Conservation (phyloP, 53 echinoderm and acorn worm species). For the Apostichopus leukothele region DNA sequence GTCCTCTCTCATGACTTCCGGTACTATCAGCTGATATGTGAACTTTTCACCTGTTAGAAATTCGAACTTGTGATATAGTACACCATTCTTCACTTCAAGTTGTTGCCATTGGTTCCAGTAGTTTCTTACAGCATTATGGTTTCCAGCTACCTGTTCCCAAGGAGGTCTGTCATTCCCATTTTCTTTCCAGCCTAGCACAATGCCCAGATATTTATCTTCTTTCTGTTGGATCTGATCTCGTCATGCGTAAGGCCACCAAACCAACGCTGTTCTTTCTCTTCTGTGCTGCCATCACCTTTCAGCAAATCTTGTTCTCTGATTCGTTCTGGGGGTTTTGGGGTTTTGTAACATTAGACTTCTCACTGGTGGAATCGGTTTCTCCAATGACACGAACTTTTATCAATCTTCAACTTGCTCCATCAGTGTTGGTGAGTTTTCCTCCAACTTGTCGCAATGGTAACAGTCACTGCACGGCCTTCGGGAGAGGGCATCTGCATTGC, state of each 20-base stretch:
- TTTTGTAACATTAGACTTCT: too few relatives aligned
- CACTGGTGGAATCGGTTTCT: too few relatives aligned
- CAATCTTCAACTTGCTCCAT: too few relatives aligned
- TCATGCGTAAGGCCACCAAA: too few relatives aligned
- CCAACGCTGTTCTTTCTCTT: neutral
- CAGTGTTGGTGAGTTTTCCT: too few relatives aligned
- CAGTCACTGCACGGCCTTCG: too few relatives aligned
- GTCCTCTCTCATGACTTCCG: neutral
- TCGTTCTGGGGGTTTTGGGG: too few relatives aligned
- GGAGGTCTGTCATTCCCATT: neutral
- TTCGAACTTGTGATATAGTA: neutral
- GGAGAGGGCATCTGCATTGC: too few relatives aligned
- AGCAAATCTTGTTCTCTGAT: too few relatives aligned
- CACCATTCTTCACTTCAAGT: neutral
- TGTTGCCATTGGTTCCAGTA: constrained; percentile 14
- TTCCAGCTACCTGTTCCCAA: neutral
- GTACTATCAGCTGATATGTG: neutral
- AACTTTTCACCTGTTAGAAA: neutral
- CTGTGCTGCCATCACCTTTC: too few relatives aligned
- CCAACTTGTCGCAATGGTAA: too few relatives aligned
- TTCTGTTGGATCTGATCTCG: neutral
- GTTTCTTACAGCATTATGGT: constrained; percentile 8
- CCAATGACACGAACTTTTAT: too few relatives aligned
- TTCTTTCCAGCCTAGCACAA: neutral
- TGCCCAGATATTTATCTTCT: neutral